phyloP scores from a whole-genome alignment of 2,888 invertebrate genomes.

The Agrotis segetum region DNA sequence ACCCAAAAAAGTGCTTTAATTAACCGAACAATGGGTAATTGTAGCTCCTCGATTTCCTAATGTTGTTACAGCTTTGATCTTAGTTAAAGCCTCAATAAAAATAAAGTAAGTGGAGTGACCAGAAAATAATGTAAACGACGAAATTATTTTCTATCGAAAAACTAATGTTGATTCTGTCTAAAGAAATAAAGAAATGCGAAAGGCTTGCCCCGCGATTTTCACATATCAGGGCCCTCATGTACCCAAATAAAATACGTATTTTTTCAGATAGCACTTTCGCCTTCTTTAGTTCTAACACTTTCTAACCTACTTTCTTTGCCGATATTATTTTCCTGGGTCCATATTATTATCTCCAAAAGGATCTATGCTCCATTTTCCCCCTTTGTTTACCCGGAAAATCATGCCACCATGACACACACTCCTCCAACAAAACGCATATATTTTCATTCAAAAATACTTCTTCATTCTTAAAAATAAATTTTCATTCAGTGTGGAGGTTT shows the following conservation, averaged over 20 bases:
- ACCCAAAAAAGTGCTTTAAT: too few species aligned
- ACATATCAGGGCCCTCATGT: background rate
- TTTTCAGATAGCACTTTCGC: background rate
- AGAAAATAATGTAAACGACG: background rate
- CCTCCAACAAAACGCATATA: slow-evolving; percentile 36
- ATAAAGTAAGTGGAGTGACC: too few species aligned
- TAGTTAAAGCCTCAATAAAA: too few species aligned
- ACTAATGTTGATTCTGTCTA: background rate
- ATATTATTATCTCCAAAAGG: slow-evolving; percentile 8
- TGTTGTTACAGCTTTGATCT: too few species aligned
- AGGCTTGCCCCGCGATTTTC: background rate
- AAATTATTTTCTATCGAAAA: background rate
- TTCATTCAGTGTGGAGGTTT: slow-evolving; percentile 57
- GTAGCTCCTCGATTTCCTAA: background rate
- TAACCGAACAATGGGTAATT: too few species aligned
- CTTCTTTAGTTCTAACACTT: background rate
- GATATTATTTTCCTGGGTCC: background rate
- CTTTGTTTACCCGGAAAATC: slow-evolving; percentile 38
- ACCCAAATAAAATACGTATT: background rate
- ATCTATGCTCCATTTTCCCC: slow-evolving; percentile 26
- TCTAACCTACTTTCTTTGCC: background rate
- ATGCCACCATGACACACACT: slow-evolving; percentile 29
- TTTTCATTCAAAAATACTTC: slow-evolving; percentile 43
- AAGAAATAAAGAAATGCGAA: background rate
- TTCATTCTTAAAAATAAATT: slow-evolving; percentile 44